These are phyloP conservation scores for Stylophora pistillata DNA, from an alignment of 64 coral and sea anemone genomes.

Conservation along the genomic window DNA sequence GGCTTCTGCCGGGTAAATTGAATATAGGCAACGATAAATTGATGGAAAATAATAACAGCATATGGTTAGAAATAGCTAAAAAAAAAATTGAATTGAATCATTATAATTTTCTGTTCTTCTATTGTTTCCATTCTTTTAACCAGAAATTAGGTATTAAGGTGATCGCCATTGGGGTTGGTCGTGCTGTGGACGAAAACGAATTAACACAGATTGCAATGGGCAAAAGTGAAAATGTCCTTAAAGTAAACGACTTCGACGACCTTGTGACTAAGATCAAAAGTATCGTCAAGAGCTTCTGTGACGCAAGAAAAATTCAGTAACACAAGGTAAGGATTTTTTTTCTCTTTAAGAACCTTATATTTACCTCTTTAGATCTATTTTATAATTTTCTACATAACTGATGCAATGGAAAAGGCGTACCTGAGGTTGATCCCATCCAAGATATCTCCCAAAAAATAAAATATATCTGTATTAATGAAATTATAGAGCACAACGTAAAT, in stretches of 20 bases:
- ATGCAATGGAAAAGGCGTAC: too few species aligned
- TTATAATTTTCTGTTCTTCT: too few species aligned
- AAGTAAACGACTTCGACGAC: constrained; percentile 2
- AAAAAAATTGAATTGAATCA: too few species aligned
- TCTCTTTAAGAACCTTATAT: too few species aligned
- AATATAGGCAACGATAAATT: background rate
- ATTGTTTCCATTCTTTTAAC: background rate
- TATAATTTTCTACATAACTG: too few species aligned
- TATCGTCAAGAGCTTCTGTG: constrained; percentile 3
- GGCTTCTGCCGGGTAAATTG: background rate
- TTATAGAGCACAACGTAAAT: too few species aligned
- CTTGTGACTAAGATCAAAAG: background rate
- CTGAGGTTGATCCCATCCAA: too few species aligned
- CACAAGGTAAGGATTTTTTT: background rate
- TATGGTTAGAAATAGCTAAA: too few species aligned
- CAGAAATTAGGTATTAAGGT: background rate
- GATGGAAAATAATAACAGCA: too few species aligned
- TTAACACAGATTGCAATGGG: constrained; percentile 22
- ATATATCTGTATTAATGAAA: too few species aligned
- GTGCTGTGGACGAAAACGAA: background rate
- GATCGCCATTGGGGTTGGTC: constrained; percentile 40
- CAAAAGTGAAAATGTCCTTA: background rate
- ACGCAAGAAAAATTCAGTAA: background rate
- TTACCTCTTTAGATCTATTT: too few species aligned
- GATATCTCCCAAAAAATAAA: too few species aligned